These are phyloP conservation scores for Mastomys coucha DNA, from an alignment of 2,113 vertebrate species.

Conservation along the genomic window DNA sequence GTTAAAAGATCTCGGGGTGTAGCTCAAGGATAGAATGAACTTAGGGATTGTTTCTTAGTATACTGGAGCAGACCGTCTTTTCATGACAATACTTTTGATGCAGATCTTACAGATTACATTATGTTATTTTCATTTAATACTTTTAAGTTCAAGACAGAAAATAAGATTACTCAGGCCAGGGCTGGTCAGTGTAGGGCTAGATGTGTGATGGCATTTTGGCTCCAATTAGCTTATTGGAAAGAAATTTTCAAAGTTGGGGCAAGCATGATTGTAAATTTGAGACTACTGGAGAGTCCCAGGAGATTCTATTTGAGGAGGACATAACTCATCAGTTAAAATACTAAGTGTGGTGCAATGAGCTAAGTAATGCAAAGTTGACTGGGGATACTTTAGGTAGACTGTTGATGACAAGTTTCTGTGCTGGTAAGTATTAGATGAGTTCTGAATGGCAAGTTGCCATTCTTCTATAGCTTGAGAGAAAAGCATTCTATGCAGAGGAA, in stretches of 20 bases:
- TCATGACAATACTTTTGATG: not conserved
- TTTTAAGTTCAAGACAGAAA: slow-evolving; percentile 2
- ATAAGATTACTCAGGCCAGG: not conserved
- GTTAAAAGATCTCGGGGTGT: not conserved
- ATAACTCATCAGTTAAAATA: not conserved
- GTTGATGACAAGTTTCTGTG: not conserved
- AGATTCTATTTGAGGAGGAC: not conserved
- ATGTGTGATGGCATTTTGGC: not conserved
- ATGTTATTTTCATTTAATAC: not conserved
- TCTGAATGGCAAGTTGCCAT: not conserved
- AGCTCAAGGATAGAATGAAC: not conserved
- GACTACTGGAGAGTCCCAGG: not conserved
- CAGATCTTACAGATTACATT: not conserved
- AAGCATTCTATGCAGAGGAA: not conserved
- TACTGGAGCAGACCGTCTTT: not conserved
- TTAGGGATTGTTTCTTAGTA: not conserved
- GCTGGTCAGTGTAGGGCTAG: not conserved
- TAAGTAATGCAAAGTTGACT: not conserved
- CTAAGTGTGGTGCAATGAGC: not conserved
- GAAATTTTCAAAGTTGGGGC: not conserved
- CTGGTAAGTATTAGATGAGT: not conserved
- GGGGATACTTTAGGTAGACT: not conserved
- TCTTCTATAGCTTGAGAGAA: not conserved
- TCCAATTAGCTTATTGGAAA: not conserved
- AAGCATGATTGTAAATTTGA: slow-evolving; percentile 19